Evolutionary conservation across 2,888 invertebrate genomes (phyloP), one percentile per base, ranked within the genome.

Genomic region (Xestia xanthographa): DNA sequence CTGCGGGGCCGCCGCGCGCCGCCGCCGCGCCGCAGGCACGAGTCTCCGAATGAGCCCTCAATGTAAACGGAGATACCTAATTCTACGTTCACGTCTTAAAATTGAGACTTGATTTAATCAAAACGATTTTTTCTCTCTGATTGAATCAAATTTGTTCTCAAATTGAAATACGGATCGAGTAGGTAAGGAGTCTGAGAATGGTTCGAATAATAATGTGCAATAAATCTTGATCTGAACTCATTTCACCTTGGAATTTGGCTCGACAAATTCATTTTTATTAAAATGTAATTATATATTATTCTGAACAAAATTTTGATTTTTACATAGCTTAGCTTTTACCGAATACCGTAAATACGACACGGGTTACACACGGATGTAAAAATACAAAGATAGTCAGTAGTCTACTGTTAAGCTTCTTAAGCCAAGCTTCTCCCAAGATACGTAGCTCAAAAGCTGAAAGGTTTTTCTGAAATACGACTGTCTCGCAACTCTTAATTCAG

Each of bases 81-180:
- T 60, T 45, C 69, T 45, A 22, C 29, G 29, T 65, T 69, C 41
- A 29, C 1, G 34, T 65, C 45, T 60, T 68, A 41, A 38, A 50
- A 53, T n/a, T 68, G 67, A 43, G 56, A 58, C 29, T 41, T 12
- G n/a, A 50, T 66, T 50, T 50, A 72, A 72, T 48, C 41, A 66
- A 66, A 66, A n/a, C 20, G 17, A 29, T 60, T 66, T 75, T 41
- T 68, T 41, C 8, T 58, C 3, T 43, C 12, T 22, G 20, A 74
- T 45, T 66, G 11, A 43, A 50, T 60, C 26, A 38, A 75, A 34
- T 58, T 66, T 41, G 17, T 75, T 65, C 53, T 56, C 14, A 5
- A 58, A 29, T 75, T 48, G 43, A 53, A 56, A 66, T 26, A 56
- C 38, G 45, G 43, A 56, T 38, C 12, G 26, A 53, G 41, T 3